Conservation (phyloP, 2,113 vertebrate genomes). For the Ceyx margarethae region DNA sequence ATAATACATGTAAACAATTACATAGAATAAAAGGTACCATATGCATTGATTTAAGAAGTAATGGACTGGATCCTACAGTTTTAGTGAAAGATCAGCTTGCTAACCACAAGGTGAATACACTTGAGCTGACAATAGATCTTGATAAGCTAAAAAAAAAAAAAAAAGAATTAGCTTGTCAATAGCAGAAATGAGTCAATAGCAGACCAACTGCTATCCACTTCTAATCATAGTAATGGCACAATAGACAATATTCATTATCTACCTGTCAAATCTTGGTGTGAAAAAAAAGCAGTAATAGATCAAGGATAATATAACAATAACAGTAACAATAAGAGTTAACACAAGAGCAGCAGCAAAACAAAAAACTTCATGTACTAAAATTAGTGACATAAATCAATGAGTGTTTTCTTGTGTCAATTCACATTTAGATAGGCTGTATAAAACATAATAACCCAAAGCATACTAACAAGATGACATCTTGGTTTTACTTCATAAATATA, state of each 20-base stretch:
- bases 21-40: background rate
- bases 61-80: background rate
- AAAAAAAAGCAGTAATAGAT: slow-evolving; percentile 70
- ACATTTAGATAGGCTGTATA: slow-evolving; percentile 63
- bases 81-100: background rate
- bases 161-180: slow-evolving; percentile 68
- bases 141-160: slow-evolving; percentile 40
- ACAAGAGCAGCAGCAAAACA: background rate
- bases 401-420: slow-evolving; percentile 72
- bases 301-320: slow-evolving; percentile 42
- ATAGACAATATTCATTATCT: slow-evolving; percentile 74
- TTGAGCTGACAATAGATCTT: slow-evolving; percentile 55
- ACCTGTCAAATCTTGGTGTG: slow-evolving; percentile 67
- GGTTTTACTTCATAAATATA: slow-evolving; percentile 56
- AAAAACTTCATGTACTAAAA: slow-evolving; percentile 56
- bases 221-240: slow-evolving; percentile 67
- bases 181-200: slow-evolving; percentile 65
- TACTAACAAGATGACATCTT: slow-evolving; percentile 62
- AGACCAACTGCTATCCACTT: slow-evolving; percentile 56
- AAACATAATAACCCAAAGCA: slow-evolving; percentile 48
- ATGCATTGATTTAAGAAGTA: background rate
- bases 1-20: background rate
- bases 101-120: background rate
- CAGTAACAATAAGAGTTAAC: slow-evolving; percentile 5
- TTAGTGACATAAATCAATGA: slow-evolving; percentile 73